phyloP scores from a whole-genome alignment of 2,113 vertebrate genomes.

The Xiphorhynchus elegans region DNA sequence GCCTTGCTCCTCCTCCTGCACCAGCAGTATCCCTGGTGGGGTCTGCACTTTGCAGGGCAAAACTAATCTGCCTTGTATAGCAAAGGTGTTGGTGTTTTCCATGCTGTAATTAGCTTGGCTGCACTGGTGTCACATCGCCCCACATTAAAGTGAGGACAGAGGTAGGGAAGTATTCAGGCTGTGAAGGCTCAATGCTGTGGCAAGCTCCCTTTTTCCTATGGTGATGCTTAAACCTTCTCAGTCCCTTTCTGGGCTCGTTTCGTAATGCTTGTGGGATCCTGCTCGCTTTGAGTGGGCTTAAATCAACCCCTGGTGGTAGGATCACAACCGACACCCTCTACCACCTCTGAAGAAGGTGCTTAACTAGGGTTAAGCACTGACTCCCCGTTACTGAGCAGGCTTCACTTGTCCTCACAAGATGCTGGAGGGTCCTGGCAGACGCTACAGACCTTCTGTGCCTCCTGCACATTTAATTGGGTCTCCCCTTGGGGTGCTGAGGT shows the following conservation, averaged over 20 bases:
- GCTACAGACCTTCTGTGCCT: background rate
- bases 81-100: background rate
- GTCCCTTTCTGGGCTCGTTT: background rate
- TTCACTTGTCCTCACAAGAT: background rate
- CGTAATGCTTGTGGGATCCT: background rate
- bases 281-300: background rate
- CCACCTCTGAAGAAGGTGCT: background rate
- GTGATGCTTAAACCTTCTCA: background rate
- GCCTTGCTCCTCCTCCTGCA: background rate
- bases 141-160: background rate
- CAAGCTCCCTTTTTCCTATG: background rate
- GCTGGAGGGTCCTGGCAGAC: background rate
- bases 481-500: background rate
- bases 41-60: background rate
- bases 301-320: background rate
- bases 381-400: rapidly evolving
- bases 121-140: background rate
- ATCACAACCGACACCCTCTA: background rate
- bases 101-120: background rate
- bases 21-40: too few relatives aligned
- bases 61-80: background rate
- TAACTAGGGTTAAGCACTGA: background rate
- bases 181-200: background rate
- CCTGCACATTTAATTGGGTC: background rate
- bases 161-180: background rate